Evolutionary conservation across 2,113 vertebrate genomes (phyloP).

Genomic region (Malurus cyaneus): DNA sequence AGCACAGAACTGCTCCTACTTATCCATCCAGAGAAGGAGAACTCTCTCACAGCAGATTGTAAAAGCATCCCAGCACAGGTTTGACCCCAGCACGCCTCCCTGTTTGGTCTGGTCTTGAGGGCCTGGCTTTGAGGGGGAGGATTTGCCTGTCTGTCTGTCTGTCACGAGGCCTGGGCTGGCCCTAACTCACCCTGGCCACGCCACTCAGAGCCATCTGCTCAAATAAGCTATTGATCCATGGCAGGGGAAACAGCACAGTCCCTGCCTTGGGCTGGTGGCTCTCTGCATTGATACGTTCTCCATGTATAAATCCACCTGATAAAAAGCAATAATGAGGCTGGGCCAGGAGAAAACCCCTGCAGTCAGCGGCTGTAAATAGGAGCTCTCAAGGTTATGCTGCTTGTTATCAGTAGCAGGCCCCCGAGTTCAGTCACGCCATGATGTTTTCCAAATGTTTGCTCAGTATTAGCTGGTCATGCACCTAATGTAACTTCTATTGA

Average conservation of each 20-base stretch:
- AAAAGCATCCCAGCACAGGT: neutral
- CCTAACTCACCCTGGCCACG: neutral
- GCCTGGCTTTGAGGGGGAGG: neutral
- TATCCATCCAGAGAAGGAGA: neutral
- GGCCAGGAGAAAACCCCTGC: conserved; percentile 70
- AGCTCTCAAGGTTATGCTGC: conserved; percentile 80
- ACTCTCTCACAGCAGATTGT: neutral
- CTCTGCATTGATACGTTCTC: conserved; percentile 56
- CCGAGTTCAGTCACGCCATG: conserved; percentile 85
- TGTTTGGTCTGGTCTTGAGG: neutral
- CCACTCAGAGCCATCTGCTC: conserved; percentile 23
- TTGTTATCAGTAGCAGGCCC: conserved; percentile 82
- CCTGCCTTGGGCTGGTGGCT: conserved; percentile 37
- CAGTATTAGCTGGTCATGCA: conserved; percentile 92
- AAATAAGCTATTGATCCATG: conserved; percentile 27
- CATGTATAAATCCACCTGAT: conserved; percentile 60
- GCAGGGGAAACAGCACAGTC: conserved; percentile 7
- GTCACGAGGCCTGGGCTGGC: neutral
- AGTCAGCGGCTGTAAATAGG: conserved; percentile 76
- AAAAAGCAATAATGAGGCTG: conserved; percentile 66
- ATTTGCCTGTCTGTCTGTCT: neutral
- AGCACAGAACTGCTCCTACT: neutral
- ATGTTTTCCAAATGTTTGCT: conserved; percentile 96
- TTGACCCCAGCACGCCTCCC: neutral
- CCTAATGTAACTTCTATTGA: conserved; percentile 88